Evolutionary conservation across 2,113 vertebrate genomes (phyloP).

Genomic region (Martes martes): DNA sequence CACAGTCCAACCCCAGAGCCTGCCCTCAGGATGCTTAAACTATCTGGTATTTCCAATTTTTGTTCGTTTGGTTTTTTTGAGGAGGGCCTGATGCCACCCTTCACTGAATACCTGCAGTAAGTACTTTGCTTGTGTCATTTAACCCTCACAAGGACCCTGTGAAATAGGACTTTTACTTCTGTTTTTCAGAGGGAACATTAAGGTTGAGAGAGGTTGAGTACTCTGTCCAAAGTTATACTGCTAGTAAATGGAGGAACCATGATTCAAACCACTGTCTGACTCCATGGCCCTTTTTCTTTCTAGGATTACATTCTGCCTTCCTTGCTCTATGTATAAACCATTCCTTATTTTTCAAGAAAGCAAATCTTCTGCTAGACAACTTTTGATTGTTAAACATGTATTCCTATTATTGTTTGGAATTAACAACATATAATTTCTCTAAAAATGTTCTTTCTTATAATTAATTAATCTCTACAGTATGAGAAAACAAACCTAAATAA

Average conservation of each 20-base stretch:
- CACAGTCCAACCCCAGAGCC: not conserved
- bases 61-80: not conserved
- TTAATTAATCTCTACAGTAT: not conserved
- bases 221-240: not conserved
- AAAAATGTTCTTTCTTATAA: slow-evolving; percentile 12
- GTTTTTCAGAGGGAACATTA: not conserved
- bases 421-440: slow-evolving; percentile 9
- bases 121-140: not conserved
- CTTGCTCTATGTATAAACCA: not conserved
- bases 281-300: not conserved
- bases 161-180: not conserved
- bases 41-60: not conserved
- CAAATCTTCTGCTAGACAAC: not conserved
- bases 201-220: not conserved
- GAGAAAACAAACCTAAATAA: not conserved
- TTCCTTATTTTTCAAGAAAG: not conserved
- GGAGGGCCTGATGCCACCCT: not conserved
- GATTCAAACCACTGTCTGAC: not conserved
- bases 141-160: not conserved
- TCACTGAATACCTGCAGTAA: not conserved
- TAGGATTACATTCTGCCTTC: not conserved
- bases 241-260: not conserved
- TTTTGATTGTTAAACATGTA: not conserved
- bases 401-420: slow-evolving; percentile 2
- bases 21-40: not conserved